These are phyloP conservation scores for Eidolon helvum DNA, from an alignment of 2,113 vertebrate genomes.

Conservation along the genomic window DNA sequence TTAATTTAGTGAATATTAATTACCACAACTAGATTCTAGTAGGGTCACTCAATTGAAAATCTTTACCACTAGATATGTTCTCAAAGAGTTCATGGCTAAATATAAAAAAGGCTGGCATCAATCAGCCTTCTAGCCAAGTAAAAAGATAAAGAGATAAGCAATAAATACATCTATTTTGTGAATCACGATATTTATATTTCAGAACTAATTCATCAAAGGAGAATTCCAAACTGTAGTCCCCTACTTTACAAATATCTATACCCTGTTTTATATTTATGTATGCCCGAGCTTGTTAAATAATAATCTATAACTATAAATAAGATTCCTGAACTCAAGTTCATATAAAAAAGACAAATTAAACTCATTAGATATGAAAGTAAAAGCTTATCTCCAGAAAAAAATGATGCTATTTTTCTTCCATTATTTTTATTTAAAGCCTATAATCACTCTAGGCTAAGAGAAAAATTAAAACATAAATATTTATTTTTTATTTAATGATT, in stretches of 20 bases:
- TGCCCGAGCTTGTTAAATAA: background rate
- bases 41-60: background rate
- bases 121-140: background rate
- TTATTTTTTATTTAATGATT: background rate
- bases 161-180: background rate
- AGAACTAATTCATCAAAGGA: background rate
- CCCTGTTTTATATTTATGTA: background rate
- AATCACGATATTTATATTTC: background rate
- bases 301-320: background rate
- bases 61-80: background rate
- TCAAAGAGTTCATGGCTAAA: background rate
- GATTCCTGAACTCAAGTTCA: background rate
- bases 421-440: background rate
- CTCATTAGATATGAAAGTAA: background rate
- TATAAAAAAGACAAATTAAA: background rate
- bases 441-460: background rate
- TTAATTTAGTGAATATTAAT: background rate
- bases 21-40: background rate
- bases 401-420: background rate
- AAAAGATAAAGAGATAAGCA: background rate
- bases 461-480: background rate
- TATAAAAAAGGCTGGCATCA: background rate
- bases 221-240: background rate
- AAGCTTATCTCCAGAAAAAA: background rate
- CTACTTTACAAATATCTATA: background rate